These are phyloP conservation scores for Rhynchonycteris naso DNA, from an alignment of 2,797 vertebrate species.

Conservation along the genomic window DNA sequence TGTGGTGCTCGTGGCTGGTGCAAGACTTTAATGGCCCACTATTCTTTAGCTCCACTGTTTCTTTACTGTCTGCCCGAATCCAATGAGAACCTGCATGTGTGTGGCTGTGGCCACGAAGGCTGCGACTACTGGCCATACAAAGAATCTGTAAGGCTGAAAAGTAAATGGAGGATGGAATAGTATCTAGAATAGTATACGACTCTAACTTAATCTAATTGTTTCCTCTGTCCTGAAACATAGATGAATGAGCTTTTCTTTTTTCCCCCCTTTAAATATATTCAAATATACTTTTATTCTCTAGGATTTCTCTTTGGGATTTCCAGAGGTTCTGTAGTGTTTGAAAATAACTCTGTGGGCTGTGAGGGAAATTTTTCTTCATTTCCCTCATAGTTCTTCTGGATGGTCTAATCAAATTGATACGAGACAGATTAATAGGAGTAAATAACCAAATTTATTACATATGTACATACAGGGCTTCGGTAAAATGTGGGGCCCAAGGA, in stretches of 20 bases:
- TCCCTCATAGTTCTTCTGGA: background rate
- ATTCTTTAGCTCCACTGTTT: too few species aligned
- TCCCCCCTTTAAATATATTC: conserved; percentile 37
- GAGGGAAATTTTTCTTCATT: background rate
- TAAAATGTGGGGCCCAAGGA: background rate
- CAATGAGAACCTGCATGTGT: too few species aligned
- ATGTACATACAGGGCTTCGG: background rate
- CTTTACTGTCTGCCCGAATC: too few species aligned
- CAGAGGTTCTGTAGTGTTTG: background rate
- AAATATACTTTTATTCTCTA: background rate
- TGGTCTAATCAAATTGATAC: background rate
- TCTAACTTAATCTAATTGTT: background rate
- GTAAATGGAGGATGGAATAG: background rate
- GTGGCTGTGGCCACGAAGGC: too few species aligned
- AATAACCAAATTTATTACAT: background rate
- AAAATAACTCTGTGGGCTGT: conserved; percentile 21
- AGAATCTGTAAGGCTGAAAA: background rate
- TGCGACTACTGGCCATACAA: too few species aligned
- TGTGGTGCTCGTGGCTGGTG: too few species aligned
- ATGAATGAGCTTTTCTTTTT: conserved; percentile 11
- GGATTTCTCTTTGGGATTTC: conserved; percentile 1
- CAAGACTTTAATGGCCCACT: too few species aligned
- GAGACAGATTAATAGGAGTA: background rate
- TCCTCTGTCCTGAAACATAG: background rate
- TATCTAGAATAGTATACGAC: background rate